A percentile compares a stretch with the other conserved stretches of the same genome.
These are phyloP conservation scores for Linnaemya vulpina DNA, from an alignment of 2,888 invertebrate genomes.

Conservation along the genomic window DNA sequence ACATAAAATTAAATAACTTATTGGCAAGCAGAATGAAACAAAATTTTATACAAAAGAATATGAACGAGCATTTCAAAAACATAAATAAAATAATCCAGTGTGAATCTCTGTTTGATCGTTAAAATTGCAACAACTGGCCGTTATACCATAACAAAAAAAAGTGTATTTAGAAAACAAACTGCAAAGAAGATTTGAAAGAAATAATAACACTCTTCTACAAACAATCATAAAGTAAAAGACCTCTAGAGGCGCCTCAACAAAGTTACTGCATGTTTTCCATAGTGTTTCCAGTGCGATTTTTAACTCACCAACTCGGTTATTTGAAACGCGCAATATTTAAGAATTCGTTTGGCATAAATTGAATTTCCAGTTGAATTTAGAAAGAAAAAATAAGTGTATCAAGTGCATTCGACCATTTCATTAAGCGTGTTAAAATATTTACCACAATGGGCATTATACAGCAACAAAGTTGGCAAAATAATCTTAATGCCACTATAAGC, in stretches of 20 bases:
- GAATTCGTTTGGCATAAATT: constrained; percentile 63
- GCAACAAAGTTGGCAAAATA: constrained; percentile 24
- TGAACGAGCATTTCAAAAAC: constrained; percentile 46
- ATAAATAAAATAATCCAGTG: constrained; percentile 64
- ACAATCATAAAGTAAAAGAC: constrained; percentile 6
- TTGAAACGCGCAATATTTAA: constrained; percentile 44
- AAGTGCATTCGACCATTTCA: constrained; percentile 68
- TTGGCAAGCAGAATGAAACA: constrained; percentile 57
- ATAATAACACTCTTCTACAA: constrained; percentile 5
- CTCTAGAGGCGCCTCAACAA: constrained; percentile 2
- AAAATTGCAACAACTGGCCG: constrained; percentile 43
- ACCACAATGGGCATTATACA: constrained; percentile 30
- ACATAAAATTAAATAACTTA: constrained; percentile 43
- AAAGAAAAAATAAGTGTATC: constrained; percentile 10
- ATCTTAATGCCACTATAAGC: constrained; percentile 41
- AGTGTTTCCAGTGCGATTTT: constrained; percentile 24
- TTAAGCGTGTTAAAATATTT: constrained; percentile 68
- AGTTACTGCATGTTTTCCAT: neutral
- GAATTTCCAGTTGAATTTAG: constrained; percentile 17
- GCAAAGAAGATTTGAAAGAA: constrained; percentile 16
- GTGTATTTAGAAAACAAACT: neutral
- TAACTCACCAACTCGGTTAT: neutral
- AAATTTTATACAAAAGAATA: constrained; percentile 27
- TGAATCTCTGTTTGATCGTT: neutral
- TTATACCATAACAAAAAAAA: neutral